Percentiles rank a stretch among this genome's conserved stretches.
Conservation (phyloP, 2,797 vertebrate genomes). For the Tapirus indicus region DNA sequence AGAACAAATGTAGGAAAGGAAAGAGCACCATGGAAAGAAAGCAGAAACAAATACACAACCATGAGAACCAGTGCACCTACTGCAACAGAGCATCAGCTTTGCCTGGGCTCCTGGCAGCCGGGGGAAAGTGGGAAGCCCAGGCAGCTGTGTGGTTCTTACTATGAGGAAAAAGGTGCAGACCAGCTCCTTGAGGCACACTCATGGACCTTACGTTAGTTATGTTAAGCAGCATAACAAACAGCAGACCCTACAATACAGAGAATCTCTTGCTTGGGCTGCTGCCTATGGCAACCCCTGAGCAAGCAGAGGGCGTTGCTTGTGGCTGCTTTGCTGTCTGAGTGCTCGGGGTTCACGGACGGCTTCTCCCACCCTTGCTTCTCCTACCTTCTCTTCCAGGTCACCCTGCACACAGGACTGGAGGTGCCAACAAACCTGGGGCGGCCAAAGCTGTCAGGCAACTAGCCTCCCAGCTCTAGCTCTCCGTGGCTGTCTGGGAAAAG, state of each 20-base stretch:
- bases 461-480: conserved; percentile 21
- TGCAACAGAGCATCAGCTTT: too few relatives aligned
- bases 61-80: fast-evolving
- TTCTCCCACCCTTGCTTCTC: background rate
- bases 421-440: conserved; percentile 92
- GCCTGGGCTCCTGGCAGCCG: background rate
- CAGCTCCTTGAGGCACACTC: too few relatives aligned
- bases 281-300: fast-evolving
- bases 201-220: fast-evolving
- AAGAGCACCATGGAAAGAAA: background rate
- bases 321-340: fast-evolving
- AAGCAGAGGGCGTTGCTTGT: fast-evolving
- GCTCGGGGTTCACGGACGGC: fast-evolving
- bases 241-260: too few relatives aligned
- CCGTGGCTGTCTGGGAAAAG: background rate
- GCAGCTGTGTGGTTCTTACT: background rate
- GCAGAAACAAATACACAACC: background rate
- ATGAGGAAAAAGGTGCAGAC: background rate
- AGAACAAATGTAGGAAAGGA: background rate
- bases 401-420: conserved; percentile 96
- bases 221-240: fast-evolving
- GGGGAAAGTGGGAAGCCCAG: background rate
- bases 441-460: conserved; percentile 88
- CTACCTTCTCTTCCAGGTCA: conserved; percentile 92
- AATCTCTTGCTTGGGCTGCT: fast-evolving